phyloP scores from a whole-genome alignment of 2,888 invertebrate species.

The Fissipunctia ypsillon region DNA sequence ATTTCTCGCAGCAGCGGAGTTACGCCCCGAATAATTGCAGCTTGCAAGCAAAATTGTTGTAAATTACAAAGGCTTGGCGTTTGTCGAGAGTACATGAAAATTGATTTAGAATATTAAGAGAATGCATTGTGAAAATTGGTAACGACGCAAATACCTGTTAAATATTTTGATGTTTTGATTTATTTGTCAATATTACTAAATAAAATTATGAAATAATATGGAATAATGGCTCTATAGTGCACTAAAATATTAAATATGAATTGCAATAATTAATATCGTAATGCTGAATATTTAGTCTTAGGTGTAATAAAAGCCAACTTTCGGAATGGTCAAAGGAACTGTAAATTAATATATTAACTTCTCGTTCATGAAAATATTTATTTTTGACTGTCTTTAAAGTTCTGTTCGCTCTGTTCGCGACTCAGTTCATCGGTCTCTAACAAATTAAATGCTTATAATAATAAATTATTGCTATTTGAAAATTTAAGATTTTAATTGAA shows the following conservation, averaged over 20 bases:
- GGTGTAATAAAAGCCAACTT: no score
- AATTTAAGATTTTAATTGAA: constrained; percentile 32
- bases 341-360: neutral
- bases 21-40: no score
- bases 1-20: no score
- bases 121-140: neutral
- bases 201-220: neutral
- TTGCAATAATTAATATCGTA: no score
- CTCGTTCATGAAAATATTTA: neutral
- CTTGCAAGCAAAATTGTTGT: no score
- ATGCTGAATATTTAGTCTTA: no score
- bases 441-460: constrained; percentile 21
- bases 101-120: neutral
- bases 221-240: neutral
- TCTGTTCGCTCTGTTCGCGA: neutral
- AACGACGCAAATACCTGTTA: neutral
- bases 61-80: no score
- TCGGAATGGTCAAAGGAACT: neutral
- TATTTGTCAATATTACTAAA: neutral
- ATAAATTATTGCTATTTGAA: constrained; percentile 30
- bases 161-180: neutral
- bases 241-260: no score
- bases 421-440: neutral
- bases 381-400: neutral
- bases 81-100: no score